Evolutionary conservation across 2,888 invertebrate species (phyloP).

Genomic region (Melinaea menophilus): DNA sequence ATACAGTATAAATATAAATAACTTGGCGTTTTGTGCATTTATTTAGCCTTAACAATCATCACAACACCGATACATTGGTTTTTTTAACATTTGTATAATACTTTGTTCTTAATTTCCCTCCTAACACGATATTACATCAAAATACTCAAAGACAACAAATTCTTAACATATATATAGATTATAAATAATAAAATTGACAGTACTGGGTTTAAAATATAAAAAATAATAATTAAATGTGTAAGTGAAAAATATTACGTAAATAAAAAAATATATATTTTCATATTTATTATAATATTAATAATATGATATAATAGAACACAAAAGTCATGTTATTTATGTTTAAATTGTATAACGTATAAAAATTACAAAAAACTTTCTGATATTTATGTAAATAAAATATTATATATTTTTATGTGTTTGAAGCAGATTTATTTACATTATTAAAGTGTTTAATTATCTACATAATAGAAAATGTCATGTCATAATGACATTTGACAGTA

Average conservation of each 20-base stretch:
- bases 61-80: constrained; percentile 54
- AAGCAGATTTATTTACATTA: background rate
- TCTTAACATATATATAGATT: background rate
- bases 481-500: too few relatives aligned
- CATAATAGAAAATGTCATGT: too few relatives aligned
- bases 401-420: background rate
- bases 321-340: constrained; percentile 6
- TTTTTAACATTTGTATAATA: constrained; percentile 13
- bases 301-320: background rate
- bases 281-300: background rate
- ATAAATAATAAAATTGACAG: background rate
- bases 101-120: background rate
- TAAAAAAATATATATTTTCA: too few relatives aligned
- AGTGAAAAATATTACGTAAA: too few relatives aligned
- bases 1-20: constrained; percentile 37
- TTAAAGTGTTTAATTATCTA: background rate
- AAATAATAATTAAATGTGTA: too few relatives aligned
- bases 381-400: constrained; percentile 1
- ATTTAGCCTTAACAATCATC: constrained; percentile 38
- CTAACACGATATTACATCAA: background rate
- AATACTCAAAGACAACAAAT: background rate
- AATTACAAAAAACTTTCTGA: constrained; percentile 1
- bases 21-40: constrained; percentile 41
- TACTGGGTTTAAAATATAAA: too few relatives aligned
- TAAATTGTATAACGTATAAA: constrained; percentile 6